Conservation (phyloP, 2,113 vertebrate species). For the Nansenia antarctica region DNA sequence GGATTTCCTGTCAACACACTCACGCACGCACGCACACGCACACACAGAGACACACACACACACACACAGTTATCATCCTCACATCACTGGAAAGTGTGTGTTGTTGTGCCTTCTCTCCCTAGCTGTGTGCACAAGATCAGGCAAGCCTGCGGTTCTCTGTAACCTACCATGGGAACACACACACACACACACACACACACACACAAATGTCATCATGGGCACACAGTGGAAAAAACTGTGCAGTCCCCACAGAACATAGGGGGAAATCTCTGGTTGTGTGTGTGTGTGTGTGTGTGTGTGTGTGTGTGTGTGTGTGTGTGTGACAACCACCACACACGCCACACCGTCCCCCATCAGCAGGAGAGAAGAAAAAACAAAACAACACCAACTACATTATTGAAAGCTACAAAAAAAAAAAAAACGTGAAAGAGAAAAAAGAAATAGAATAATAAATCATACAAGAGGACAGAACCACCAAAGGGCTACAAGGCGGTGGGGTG, state of each 20-base stretch:
- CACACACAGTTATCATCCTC: constrained; percentile 6
- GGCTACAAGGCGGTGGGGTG: constrained; percentile 5
- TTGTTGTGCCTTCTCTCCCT: constrained; percentile 14
- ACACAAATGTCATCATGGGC: constrained; percentile 11
- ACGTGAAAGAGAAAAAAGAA: constrained; percentile 59
- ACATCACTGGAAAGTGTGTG: constrained; percentile 28
- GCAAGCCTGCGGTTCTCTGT: constrained; percentile 58
- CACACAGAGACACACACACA: constrained; percentile 4
- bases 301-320: not conserved
- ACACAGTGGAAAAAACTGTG: constrained; percentile 65
- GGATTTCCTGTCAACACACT: too few relatives aligned
- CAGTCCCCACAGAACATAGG: constrained; percentile 54
- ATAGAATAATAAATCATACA: constrained; percentile 58
- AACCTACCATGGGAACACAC: constrained; percentile 38
- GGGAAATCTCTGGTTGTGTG: constrained; percentile 39
- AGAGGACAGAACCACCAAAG: constrained; percentile 25
- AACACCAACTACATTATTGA: constrained; percentile 75
- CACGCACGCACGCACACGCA: not conserved
- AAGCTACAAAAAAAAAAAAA: constrained; percentile 64
- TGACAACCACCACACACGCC: not conserved
- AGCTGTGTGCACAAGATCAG: constrained; percentile 55
- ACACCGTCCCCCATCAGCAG: constrained; percentile 49
- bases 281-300: constrained; percentile 7
- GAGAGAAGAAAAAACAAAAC: not conserved
- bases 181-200: constrained; percentile 23